A percentile compares a stretch with the other conserved stretches of the same genome.
phyloP scores from a whole-genome alignment of 1,140 invertebrate genomes.

The fruit fly (Drosophila melanogaster) region DNA sequence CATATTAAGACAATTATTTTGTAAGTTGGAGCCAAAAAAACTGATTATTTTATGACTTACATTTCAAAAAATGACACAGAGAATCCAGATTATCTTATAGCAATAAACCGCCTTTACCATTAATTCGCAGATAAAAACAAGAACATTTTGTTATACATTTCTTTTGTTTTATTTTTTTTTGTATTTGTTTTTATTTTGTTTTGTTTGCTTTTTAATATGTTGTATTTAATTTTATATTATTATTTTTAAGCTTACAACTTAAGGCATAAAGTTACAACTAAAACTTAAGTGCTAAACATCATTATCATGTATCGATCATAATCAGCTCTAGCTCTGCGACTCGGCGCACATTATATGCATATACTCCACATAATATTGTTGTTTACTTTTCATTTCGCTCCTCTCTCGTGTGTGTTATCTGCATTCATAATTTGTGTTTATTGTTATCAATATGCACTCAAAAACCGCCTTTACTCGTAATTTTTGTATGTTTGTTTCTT shows the following conservation, averaged over 20 bases:
- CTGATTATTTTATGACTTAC: no score
- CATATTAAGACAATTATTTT: no score
- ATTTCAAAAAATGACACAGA: no score
- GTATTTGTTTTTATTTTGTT: constrained; percentile 66
- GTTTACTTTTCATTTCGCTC: constrained; percentile 20
- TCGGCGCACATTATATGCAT: constrained; percentile 37
- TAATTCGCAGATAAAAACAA: neutral
- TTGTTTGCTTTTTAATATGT: constrained; percentile 80
- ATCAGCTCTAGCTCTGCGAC: constrained; percentile 55
- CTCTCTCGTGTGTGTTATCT: constrained; percentile 14
- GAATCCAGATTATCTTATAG: no score
- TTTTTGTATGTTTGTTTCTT: constrained; percentile 11
- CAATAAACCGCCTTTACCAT: no score
- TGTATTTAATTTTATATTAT: constrained; percentile 79
- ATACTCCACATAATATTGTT: constrained; percentile 52
- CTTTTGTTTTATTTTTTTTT: constrained; percentile 68
- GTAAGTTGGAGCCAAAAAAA: no score
- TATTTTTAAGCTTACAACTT: constrained; percentile 83
- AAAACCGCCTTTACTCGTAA: constrained; percentile 18
- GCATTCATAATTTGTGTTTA: constrained; percentile 51
- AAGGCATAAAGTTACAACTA: constrained; percentile 83
- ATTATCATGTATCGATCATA: constrained; percentile 60
- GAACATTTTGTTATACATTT: constrained; percentile 70
- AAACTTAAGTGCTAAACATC: constrained; percentile 76
- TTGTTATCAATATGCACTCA: constrained; percentile 50